Evolutionary conservation across 2,797 vertebrate species (phyloP), one percentile per base, ranked within the genome.

Genomic region (Danio tinwini): DNA sequence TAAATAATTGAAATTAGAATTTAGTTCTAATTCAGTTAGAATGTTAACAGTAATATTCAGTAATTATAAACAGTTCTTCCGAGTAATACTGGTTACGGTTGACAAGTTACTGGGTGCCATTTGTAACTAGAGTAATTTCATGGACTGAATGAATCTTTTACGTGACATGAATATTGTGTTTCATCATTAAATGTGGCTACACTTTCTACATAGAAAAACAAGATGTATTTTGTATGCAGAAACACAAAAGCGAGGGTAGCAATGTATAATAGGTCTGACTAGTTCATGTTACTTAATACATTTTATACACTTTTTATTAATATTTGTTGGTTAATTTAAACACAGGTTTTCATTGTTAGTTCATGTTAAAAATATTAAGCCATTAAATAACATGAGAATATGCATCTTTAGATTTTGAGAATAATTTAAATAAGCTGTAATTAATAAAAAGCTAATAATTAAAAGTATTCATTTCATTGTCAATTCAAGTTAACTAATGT

Each of bases 41-140:
- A 8, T 68, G 12, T 37, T 49, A 14, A 47, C 44, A 49, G 29
- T 49, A 67, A 67, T 50, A 68, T 68, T 50, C 19, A 37, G 4
- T 68, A 6, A 50, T 50, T 16, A 44, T 55, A 55, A 42, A 71
- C 16, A 3, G 37, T 71, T 21, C 11, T 71, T 52, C 47, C 65
- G 50, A 3, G 7, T 44, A 40, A 40, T 53, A 58, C 17, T 58
- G 53, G 29, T 71, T 71, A 55, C 1, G 39, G 16, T 16, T 72
- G 53, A 58, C 13, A 58, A 44, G n/a, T 19, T 45, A 64, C 44
- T 42, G 42, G 8, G n/a, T 45, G 10, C 10, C 62, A 64, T 4
- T 64, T 17, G 62, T 64, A 42, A 19, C 62, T 39, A 44, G 40
- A 42, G 16, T 64, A 64, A 64, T 73, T 73, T 59, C 13, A 59